Conservation (phyloP, 2,797 vertebrate genomes). For the Siniperca scherzeri region DNA sequence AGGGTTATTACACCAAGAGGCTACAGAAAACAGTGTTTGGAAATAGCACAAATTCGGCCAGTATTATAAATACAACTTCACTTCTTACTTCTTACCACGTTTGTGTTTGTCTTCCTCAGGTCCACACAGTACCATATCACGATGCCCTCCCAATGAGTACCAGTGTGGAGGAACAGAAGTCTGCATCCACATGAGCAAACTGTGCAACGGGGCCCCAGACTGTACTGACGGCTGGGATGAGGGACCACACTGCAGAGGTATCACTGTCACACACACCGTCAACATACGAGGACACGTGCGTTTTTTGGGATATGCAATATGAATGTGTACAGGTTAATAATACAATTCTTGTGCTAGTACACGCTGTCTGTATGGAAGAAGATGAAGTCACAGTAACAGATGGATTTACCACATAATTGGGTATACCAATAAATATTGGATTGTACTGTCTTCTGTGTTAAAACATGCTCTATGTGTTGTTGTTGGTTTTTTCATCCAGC, state of each 20-base stretch:
- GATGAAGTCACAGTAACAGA: slow-evolving; percentile 20
- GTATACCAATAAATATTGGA: not conserved
- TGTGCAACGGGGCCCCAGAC: slow-evolving; percentile 92
- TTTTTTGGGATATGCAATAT: not conserved
- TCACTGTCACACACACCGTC: not conserved
- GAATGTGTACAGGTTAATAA: slow-evolving; percentile 1
- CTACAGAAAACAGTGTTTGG: not conserved
- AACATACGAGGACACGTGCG: not conserved
- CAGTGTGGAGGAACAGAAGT: slow-evolving; percentile 95
- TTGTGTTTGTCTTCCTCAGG: slow-evolving; percentile 83
- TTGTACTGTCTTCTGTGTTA: not conserved
- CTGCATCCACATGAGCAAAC: slow-evolving; percentile 94
- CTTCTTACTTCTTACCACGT: not conserved
- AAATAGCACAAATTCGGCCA: not conserved
- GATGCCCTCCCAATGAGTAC: slow-evolving; percentile 94
- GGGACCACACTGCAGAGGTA: slow-evolving; percentile 95
- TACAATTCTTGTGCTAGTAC: not conserved
- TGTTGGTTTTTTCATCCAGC: not conserved
- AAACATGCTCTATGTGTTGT: not conserved
- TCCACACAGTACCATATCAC: slow-evolving; percentile 91
- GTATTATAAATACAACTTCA: not conserved
- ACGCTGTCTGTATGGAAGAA: not conserved
- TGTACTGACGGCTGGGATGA: slow-evolving; percentile 94
- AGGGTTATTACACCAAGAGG: not conserved
- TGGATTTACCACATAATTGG: slow-evolving; percentile 10